Evolutionary conservation across 2,888 invertebrate species (phyloP), one percentile per base, ranked within the genome.

Genomic region (Ellobium chinense): DNA sequence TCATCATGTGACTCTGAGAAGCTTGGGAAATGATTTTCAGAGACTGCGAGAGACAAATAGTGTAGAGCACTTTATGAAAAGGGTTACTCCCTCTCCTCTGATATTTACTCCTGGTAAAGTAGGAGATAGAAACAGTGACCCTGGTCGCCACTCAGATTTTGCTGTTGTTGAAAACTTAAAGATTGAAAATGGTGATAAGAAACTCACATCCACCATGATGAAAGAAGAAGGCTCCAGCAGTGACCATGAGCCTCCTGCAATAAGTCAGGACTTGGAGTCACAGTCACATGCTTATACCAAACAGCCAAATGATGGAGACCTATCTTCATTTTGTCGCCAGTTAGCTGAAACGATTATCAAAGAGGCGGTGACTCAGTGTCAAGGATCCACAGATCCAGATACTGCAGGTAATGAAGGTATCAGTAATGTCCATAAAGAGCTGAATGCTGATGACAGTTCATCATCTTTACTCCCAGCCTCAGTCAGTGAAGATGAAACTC

Each of bases 261-360:
- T n/a, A n/a, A n/a, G n/a, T n/a, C n/a, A n/a, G n/a, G n/a, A n/a
- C n/a, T n/a, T n/a, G n/a, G n/a, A n/a, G n/a, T n/a, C n/a, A n/a
- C n/a, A n/a, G n/a, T n/a, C n/a, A n/a, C n/a, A n/a, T n/a, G n/a
- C n/a, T n/a, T n/a, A n/a, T n/a, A n/a, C n/a, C n/a, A n/a, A n/a
- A n/a, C n/a, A n/a, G n/a, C n/a, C n/a, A n/a, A n/a, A n/a, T n/a
- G n/a, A n/a, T n/a, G n/a, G n/a, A n/a, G n/a, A n/a, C n/a, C n/a
- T n/a, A n/a, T n/a, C n/a, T n/a, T n/a, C n/a, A n/a, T 73, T 73
- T 60, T 60, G 73, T 60, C 73, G 60, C 0, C 37, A 73, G 9
- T 37, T 73, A 27, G 60, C 60, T 24, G 34, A 36, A 60, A 58
- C 2, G 37, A 37, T 73, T 60, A 7, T 73, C 58, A 60, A 73